These are phyloP conservation scores for Acanthopagrus latus DNA, from an alignment of 2,797 vertebrate species.

Conservation along the genomic window DNA sequence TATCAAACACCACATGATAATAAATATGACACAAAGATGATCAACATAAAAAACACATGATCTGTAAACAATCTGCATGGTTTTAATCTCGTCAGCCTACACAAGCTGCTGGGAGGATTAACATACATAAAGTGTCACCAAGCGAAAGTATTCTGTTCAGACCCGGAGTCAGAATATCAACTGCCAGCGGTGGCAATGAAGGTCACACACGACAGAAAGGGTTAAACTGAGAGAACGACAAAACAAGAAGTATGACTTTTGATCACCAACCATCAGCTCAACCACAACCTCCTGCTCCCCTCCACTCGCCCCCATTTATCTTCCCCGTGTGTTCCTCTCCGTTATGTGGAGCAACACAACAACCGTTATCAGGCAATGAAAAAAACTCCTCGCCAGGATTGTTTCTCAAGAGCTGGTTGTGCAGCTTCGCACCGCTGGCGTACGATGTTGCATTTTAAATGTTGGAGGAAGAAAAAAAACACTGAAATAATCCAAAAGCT, in stretches of 20 bases:
- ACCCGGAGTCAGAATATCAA: neutral
- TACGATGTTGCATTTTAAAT: neutral
- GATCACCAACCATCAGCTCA: conserved; percentile 17
- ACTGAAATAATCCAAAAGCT: neutral
- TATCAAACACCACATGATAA: too few relatives aligned
- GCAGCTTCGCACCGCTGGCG: neutral
- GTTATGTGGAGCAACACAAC: conserved; percentile 1
- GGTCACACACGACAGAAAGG: neutral
- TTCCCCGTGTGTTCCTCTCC: neutral
- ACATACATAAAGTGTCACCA: too few relatives aligned
- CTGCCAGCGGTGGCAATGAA: neutral
- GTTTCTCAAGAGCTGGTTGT: neutral
- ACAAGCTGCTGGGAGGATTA: too few relatives aligned
- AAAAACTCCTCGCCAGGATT: conserved; percentile 14
- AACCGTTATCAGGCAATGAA: conserved; percentile 12
- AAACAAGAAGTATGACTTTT: neutral
- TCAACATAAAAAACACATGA: too few relatives aligned
- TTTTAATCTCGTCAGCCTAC: too few relatives aligned
- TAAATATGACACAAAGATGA: too few relatives aligned
- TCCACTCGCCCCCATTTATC: conserved; percentile 8
- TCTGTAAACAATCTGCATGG: too few relatives aligned
- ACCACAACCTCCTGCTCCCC: neutral
- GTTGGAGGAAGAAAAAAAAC: neutral
- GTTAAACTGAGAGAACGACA: neutral
- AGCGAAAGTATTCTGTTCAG: too few relatives aligned